A percentile compares a stretch with the other conserved stretches of the same genome.
Conservation (phyloP, 2,797 vertebrate species). For the Cirrhinus mrigala region DNA sequence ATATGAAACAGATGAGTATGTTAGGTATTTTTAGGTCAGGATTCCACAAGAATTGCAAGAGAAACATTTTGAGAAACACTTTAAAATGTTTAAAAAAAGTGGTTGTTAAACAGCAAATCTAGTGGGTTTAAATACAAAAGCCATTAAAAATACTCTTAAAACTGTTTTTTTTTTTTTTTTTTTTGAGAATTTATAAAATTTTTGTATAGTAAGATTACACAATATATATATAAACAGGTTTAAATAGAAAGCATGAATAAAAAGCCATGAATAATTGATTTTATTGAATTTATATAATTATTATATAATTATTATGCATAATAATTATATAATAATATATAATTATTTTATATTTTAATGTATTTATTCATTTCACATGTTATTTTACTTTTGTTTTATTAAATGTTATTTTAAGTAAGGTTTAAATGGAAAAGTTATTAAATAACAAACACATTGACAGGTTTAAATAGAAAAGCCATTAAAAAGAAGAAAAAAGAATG, state of each 20-base stretch:
- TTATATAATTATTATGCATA: background rate
- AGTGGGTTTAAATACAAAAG: background rate
- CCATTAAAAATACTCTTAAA: background rate
- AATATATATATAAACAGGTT: background rate
- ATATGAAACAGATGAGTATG: conserved; percentile 7
- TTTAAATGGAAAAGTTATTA: too few relatives aligned
- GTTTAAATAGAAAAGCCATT: background rate
- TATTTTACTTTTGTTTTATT: too few relatives aligned
- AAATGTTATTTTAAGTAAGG: too few relatives aligned
- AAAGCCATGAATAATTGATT: too few relatives aligned
- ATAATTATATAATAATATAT: too few relatives aligned
- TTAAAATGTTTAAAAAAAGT: background rate
- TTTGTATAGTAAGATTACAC: background rate
- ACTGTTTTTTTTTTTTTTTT: background rate
- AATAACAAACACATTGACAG: too few relatives aligned
- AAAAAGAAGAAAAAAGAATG: too few relatives aligned
- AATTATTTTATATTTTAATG: background rate
- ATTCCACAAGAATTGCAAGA: background rate
- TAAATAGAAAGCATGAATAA: too few relatives aligned
- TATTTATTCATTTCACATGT: too few relatives aligned
- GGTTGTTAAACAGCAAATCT: background rate
- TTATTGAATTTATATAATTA: too few relatives aligned
- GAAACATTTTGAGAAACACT: background rate
- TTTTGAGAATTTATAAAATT: background rate
- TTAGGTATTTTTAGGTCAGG: background rate